These are phyloP conservation scores for Rhinichthys klamathensis DNA, from an alignment of 2,113 vertebrate species.

Conservation along the genomic window DNA sequence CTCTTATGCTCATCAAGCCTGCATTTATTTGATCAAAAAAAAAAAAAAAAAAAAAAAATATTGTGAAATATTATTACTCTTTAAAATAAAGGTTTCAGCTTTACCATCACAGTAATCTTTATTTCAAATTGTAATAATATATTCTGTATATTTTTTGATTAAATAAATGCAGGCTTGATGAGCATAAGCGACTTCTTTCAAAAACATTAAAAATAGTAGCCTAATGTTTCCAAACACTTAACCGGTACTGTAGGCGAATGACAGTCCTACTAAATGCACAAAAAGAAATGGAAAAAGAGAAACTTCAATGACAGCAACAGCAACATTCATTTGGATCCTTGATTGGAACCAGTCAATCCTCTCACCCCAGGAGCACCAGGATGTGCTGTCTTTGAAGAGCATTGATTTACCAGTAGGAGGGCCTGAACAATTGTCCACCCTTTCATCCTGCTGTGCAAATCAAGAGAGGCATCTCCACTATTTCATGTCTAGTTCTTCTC, in stretches of 20 bases:
- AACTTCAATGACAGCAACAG: constrained; percentile 4
- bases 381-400: constrained; percentile 37
- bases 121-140: too few species aligned
- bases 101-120: too few species aligned
- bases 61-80: too few species aligned
- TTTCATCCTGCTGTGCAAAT: constrained; percentile 7
- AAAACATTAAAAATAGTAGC: too few species aligned
- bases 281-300: not conserved
- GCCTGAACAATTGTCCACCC: constrained; percentile 22
- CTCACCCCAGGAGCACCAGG: constrained; percentile 18
- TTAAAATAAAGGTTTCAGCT: too few species aligned
- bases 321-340: constrained; percentile 34
- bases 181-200: too few species aligned
- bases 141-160: too few species aligned
- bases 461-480: constrained; percentile 10
- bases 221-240: too few species aligned
- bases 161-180: too few species aligned
- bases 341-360: constrained; percentile 25
- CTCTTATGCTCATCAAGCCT: too few species aligned
- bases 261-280: not conserved
- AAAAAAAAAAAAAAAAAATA: too few species aligned
- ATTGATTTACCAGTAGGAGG: constrained; percentile 39
- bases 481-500: constrained; percentile 6
- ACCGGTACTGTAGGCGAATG: not conserved
- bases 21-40: too few species aligned